Conservation (phyloP, 1,140 invertebrate genomes). For the Coenobita brevimanus region DNA sequence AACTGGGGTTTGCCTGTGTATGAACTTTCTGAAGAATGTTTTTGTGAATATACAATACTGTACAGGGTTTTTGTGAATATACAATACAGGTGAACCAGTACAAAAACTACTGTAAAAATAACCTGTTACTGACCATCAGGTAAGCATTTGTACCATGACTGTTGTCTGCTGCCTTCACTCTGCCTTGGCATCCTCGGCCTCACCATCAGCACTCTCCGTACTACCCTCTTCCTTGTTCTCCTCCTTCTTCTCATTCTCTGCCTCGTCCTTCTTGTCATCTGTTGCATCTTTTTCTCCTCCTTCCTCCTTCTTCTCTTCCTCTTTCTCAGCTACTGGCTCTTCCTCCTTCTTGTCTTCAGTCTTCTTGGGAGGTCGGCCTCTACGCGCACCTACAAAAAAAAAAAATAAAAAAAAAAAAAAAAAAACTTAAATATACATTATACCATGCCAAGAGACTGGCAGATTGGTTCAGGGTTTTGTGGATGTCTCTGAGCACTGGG, state of each 20-base stretch:
- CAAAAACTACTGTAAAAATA: too few relatives aligned
- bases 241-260: background rate
- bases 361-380: conserved; percentile 54
- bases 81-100: too few relatives aligned
- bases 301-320: background rate
- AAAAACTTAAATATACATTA: too few relatives aligned
- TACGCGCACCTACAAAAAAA: conserved; percentile 27
- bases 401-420: background rate
- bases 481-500: too few relatives aligned
- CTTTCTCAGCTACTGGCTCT: conserved; percentile 27
- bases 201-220: background rate
- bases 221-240: background rate
- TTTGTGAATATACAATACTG: too few relatives aligned
- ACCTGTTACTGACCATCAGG: conserved; percentile 47
- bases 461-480: too few relatives aligned
- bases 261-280: background rate
- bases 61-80: too few relatives aligned
- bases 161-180: conserved; percentile 34
- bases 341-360: conserved; percentile 42
- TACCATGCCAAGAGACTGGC: too few relatives aligned
- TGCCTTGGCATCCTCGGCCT: conserved; percentile 24
- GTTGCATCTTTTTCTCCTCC: background rate
- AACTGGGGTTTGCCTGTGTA: too few relatives aligned
- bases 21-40: too few relatives aligned
- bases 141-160: conserved; percentile 61